Evolutionary conservation across 1,140 invertebrate genomes (phyloP).

Genomic region (roundworm (Caenorhabditis elegans)): DNA sequence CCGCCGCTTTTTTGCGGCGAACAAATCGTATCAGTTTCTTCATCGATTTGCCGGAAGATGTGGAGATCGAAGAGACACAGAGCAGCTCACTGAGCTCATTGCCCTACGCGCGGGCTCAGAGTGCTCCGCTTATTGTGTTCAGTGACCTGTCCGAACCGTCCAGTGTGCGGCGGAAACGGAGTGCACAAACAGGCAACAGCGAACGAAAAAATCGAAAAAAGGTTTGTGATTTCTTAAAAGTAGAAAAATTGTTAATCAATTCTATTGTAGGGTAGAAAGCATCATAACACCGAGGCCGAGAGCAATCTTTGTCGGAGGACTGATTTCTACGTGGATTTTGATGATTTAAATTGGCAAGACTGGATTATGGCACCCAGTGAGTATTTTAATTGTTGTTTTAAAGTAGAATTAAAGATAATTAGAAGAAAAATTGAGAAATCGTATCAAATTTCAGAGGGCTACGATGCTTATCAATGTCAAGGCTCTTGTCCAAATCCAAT

Average conservation of each 20-base stretch:
- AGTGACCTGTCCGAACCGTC: slow-evolving; percentile 30
- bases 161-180: slow-evolving; percentile 28
- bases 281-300: slow-evolving; percentile 34
- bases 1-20: background rate
- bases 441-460: slow-evolving; percentile 72
- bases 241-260: background rate
- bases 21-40: slow-evolving; percentile 33
- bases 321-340: slow-evolving; percentile 90
- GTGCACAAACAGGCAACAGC: slow-evolving; percentile 41
- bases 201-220: slow-evolving; percentile 5
- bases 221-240: background rate
- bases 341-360: slow-evolving; percentile 93
- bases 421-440: background rate
- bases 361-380: slow-evolving; percentile 94
- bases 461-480: slow-evolving; percentile 90
- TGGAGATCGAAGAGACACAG: slow-evolving; percentile 23
- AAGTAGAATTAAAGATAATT: background rate
- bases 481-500: slow-evolving; percentile 91
- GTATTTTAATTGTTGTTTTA: background rate
- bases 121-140: slow-evolving; percentile 42
- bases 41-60: slow-evolving; percentile 27
- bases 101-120: slow-evolving; percentile 7
- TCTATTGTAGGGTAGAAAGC: slow-evolving; percentile 36
- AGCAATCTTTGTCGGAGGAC: slow-evolving; percentile 76
- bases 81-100: slow-evolving; percentile 4